Evolutionary conservation across 2,888 invertebrate genomes (phyloP).

Genomic region (Antheraea yamamai): DNA sequence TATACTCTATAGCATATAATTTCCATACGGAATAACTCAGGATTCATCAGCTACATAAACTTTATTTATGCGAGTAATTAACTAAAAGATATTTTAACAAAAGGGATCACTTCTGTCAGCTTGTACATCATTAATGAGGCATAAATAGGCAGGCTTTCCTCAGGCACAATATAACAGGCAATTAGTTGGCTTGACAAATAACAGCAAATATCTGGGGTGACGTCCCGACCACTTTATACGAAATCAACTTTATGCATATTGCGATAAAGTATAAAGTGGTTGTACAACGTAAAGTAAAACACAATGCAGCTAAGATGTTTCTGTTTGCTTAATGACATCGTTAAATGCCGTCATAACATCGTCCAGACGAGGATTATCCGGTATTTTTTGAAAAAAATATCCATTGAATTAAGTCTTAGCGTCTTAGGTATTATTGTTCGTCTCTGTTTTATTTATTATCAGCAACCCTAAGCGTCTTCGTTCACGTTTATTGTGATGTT

Average conservation of each 20-base stretch:
- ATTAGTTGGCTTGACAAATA: slow-evolving; percentile 62
- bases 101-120: slow-evolving; percentile 28
- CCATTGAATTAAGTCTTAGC: slow-evolving; percentile 16
- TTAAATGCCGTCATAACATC: slow-evolving; percentile 56
- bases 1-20: background rate
- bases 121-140: slow-evolving; percentile 54
- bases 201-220: slow-evolving; percentile 49
- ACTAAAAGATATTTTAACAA: slow-evolving; percentile 23
- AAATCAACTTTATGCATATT: slow-evolving; percentile 21
- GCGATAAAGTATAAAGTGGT: slow-evolving; percentile 27
- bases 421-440: slow-evolving; percentile 21
- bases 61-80: background rate
- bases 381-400: slow-evolving; percentile 36
- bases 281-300: slow-evolving; percentile 40
- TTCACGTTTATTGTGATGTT: too few relatives aligned
- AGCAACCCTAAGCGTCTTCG: too few relatives aligned
- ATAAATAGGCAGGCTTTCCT: slow-evolving; percentile 51
- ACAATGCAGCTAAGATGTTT: slow-evolving; percentile 61
- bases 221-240: slow-evolving; percentile 30
- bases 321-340: slow-evolving; percentile 71
- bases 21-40: background rate
- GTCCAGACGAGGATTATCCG: slow-evolving; percentile 61
- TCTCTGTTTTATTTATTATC: background rate
- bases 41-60: background rate
- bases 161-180: slow-evolving; percentile 52